Base-by-base conservation (phyloP, 2,113 vertebrate species). In the Talpa occidentalis region DNA sequence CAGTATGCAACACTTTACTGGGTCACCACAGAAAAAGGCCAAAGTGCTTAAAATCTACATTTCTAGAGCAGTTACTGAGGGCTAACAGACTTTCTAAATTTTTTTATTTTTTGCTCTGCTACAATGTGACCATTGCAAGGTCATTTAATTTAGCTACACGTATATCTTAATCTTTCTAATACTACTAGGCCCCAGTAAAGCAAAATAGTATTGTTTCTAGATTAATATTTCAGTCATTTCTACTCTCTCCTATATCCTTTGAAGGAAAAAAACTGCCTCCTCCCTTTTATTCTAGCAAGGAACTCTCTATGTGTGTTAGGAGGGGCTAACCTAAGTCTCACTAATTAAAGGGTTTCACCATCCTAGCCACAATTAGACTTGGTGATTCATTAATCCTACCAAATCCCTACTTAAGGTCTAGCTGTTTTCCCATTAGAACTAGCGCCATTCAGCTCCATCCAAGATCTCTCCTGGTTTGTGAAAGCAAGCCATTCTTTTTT, bases 111-210 rank as follows among this genome's bases (percentile, higher is more conserved):
- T 49, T 60, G n/a, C n/a, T n/a, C n/a, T 59, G 32, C 35, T 74
- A 67, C 59, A 49, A n/a, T 60, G 80, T 80, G 42, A 81, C 30
- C 59, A 60, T 10, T 76, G 16, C 12, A 90, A 93, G 60, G 15
- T 74, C 42, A 90, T 52, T 78, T 73, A 80, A 82, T 82, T 76
- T 49, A n/a, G 81, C 62, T 52, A 80, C 72, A 79, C 47, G 28
- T 78, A 3, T 82, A 28, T 37, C 60, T 66, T 82, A 78, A 59
- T 44, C 37, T 91, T 52, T 94, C 52, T 91, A 91, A 42, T 88
- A 59, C 32, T 88, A 59, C 26, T 49, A 44, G 22, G 77, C 54
- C 28, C 42, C 28, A 54, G 10, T 69, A 80, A 80, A 83, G 37
- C 19, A 74, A 70, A 52, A 54, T 26, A 92, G 59, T 19, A 59